A percentile compares a stretch with the other conserved stretches of the same genome.
phyloP scores from a whole-genome alignment of 2,888 invertebrate species.

The Drosophila prolongata region DNA sequence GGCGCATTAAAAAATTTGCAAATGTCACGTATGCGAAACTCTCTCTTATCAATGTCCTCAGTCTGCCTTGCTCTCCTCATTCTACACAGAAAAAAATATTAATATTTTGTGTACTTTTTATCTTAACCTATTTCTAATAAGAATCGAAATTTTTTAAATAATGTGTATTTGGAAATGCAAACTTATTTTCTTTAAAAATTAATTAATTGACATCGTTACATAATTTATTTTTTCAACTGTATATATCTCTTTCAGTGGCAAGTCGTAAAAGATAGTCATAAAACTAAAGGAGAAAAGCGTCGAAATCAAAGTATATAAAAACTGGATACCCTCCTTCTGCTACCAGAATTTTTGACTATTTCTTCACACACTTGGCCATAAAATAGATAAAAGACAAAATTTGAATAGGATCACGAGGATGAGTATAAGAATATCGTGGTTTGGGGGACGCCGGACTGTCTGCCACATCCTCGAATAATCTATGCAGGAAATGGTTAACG shows the following conservation, averaged over 20 bases:
- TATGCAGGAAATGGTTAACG: conserved; percentile 67
- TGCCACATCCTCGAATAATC: conserved; percentile 46
- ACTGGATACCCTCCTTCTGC: conserved; percentile 39
- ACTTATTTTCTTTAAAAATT: background rate
- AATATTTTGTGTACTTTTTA: fast-evolving
- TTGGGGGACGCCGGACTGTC: conserved; percentile 62
- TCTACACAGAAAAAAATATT: background rate
- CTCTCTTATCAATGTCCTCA: conserved; percentile 61
- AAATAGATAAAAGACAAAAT: conserved; percentile 71
- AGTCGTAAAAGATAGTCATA: conserved; percentile 67
- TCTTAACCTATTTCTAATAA: fast-evolving
- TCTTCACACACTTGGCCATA: conserved; percentile 66
- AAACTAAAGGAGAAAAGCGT: conserved; percentile 64
- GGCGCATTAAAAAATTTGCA: conserved; percentile 76
- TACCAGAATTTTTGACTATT: conserved; percentile 51
- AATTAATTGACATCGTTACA: background rate
- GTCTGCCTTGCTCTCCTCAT: background rate
- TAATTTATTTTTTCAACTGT: conserved; percentile 1
- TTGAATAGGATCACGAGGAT: conserved; percentile 60
- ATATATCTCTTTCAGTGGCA: conserved; percentile 48
- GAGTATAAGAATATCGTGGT: background rate
- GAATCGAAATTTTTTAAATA: background rate
- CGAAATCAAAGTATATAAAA: conserved; percentile 75
- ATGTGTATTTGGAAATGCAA: background rate
- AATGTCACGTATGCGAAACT: conserved; percentile 56